Conservation (phyloP, 2,113 vertebrate species). For the Hystrix brachyura region DNA sequence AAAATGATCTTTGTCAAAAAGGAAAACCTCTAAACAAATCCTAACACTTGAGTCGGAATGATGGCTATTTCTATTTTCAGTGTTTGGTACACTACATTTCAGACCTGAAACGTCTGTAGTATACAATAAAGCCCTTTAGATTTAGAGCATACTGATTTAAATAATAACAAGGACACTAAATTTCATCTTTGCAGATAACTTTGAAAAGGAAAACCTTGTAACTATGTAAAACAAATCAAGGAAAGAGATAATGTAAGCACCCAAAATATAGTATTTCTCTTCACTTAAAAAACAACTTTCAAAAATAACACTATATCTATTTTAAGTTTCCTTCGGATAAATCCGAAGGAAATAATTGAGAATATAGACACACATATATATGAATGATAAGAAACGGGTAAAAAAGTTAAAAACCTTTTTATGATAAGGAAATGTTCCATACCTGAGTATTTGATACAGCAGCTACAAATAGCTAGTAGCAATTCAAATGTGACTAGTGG, state of each 20-base stretch:
- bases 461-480: not conserved
- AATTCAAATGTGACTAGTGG: constrained; percentile 18
- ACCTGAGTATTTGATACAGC: not conserved
- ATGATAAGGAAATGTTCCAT: not conserved
- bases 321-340: not conserved
- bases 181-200: constrained; percentile 12
- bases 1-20: not conserved
- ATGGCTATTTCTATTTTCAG: constrained; percentile 45
- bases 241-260: not conserved
- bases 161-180: not conserved
- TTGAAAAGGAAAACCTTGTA: constrained; percentile 45
- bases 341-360: constrained; percentile 15
- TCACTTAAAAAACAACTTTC: not conserved
- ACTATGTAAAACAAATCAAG: not conserved
- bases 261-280: not conserved
- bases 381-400: not conserved
- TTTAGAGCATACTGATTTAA: not conserved
- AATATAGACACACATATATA: not conserved
- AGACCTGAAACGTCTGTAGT: not conserved
- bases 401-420: constrained; percentile 60
- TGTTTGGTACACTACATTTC: constrained; percentile 9
- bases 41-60: not conserved
- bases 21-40: constrained; percentile 35
- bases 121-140: not conserved
- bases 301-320: not conserved